Conservation (phyloP, 2,888 invertebrate species). For the Microctonus aethiopoides region DNA sequence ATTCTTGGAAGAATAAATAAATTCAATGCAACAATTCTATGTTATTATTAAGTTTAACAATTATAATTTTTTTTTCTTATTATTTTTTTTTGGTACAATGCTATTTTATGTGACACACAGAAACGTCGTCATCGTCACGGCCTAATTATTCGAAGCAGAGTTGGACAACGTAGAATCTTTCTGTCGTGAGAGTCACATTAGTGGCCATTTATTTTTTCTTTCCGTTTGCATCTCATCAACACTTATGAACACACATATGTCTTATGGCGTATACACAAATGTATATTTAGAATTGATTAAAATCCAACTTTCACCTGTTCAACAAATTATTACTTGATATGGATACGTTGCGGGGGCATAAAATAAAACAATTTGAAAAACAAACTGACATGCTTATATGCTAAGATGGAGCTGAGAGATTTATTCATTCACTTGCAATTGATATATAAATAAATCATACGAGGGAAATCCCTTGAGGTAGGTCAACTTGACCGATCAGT, state of each 20-base stretch:
- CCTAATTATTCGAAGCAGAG: conserved; percentile 49
- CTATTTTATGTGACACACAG: conserved; percentile 32
- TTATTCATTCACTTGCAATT: conserved; percentile 39
- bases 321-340: conserved; percentile 44
- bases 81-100: not conserved
- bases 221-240: not conserved
- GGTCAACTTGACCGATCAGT: conserved; percentile 37
- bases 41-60: not conserved
- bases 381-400: not conserved
- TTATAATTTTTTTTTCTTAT: not conserved
- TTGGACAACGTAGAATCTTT: conserved; percentile 13
- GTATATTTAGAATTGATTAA: not conserved
- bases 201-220: conserved; percentile 5
- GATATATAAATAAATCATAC: conserved; percentile 25
- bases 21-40: not conserved
- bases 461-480: conserved; percentile 40
- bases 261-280: not conserved
- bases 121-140: conserved; percentile 50
- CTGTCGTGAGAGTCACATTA: not conserved
- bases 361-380: not conserved
- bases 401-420: not conserved
- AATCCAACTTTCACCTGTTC: conserved; percentile 57
- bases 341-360: conserved; percentile 31
- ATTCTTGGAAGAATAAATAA: not conserved
- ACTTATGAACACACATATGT: not conserved